Percentiles rank a stretch among this genome's conserved stretches.
These are phyloP conservation scores for Cephus pulcher DNA, from an alignment of 2,888 invertebrate species.

Conservation along the genomic window DNA sequence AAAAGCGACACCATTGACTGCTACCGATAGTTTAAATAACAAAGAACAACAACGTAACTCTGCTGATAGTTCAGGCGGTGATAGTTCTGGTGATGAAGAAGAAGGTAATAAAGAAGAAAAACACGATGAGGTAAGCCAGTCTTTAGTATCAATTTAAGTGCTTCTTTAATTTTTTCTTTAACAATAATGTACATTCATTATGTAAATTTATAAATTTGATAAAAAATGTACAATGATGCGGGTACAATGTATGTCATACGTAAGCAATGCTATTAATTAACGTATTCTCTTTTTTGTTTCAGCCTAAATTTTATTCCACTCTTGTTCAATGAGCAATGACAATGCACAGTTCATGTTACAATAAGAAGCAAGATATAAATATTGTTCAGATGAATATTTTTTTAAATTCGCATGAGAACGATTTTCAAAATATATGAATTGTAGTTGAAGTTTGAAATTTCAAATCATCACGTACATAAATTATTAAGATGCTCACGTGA, in stretches of 20 bases:
- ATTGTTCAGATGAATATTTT: conserved; percentile 19
- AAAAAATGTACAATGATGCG: not conserved
- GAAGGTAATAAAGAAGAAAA: conserved; percentile 74
- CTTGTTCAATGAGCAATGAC: conserved; percentile 52
- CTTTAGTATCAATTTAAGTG: not conserved
- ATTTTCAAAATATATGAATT: conserved; percentile 16
- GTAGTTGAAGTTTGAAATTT: conserved; percentile 19
- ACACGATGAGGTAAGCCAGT: conserved; percentile 74
- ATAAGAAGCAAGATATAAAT: conserved; percentile 16
- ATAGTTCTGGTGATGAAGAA: conserved; percentile 82
- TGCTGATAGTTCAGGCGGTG: conserved; percentile 80
- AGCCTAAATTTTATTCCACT: conserved; percentile 64
- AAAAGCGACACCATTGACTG: conserved; percentile 68
- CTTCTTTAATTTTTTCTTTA: not conserved
- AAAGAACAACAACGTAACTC: conserved; percentile 67
- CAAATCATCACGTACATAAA: not conserved
- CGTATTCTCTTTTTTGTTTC: conserved; percentile 34
- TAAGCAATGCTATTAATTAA: conserved; percentile 9
- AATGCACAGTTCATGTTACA: not conserved
- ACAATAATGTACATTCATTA: not conserved
- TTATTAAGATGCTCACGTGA: not conserved
- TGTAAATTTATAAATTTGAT: not conserved
- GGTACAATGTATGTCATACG: not conserved
- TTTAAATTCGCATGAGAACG: conserved; percentile 8
- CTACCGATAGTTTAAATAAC: conserved; percentile 54